phyloP scores from a whole-genome alignment of 2,888 invertebrate species.

The Lasioglossum marginatum region DNA sequence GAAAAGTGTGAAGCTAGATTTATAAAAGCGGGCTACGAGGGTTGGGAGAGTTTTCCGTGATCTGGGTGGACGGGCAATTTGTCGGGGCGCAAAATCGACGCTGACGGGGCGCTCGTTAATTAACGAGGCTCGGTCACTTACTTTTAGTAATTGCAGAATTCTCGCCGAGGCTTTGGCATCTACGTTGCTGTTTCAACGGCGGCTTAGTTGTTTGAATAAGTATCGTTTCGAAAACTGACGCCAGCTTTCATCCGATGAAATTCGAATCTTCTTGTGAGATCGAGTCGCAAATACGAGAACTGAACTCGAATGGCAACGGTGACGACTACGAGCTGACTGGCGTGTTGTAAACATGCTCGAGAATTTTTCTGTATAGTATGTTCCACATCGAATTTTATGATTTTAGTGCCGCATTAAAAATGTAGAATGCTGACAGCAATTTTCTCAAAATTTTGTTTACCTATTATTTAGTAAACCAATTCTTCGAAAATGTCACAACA shows the following conservation, averaged over 20 bases:
- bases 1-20: conserved; percentile 30
- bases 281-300: background rate
- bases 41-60: background rate
- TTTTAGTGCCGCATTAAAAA: background rate
- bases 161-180: background rate
- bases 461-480: too few species aligned
- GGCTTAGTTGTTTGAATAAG: background rate
- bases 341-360: background rate
- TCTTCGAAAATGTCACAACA: too few species aligned
- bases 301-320: background rate
- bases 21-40: background rate
- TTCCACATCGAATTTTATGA: background rate
- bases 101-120: conserved; percentile 21
- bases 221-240: background rate
- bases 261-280: background rate
- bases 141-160: conserved; percentile 9
- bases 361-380: background rate
- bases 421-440: too few species aligned
- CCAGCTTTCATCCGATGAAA: background rate
- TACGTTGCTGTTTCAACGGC: background rate
- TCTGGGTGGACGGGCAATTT: conserved; percentile 9
- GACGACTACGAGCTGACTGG: background rate
- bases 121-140: conserved; percentile 6
- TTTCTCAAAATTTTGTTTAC: too few species aligned
- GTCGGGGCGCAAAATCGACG: conserved; percentile 16